phyloP scores from a whole-genome alignment of 2,888 invertebrate species.

The Spodoptera exigua region DNA sequence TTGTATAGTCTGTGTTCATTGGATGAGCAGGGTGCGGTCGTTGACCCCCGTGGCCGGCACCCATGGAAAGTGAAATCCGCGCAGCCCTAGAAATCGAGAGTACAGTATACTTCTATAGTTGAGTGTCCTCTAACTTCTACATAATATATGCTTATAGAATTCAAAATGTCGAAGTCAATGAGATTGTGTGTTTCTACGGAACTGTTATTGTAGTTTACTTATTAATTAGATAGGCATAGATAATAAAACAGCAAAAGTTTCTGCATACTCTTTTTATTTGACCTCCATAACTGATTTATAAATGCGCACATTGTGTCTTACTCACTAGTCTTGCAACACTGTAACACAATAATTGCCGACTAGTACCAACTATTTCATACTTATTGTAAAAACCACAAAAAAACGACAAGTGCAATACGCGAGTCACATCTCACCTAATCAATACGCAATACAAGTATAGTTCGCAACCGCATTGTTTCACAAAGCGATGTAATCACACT shows the following conservation, averaged over 20 bases:
- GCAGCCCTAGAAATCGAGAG: constrained; percentile 58
- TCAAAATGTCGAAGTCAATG: neutral
- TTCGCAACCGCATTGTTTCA: constrained; percentile 3
- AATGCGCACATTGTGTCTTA: too few relatives aligned
- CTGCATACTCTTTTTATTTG: too few relatives aligned
- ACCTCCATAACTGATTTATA: too few relatives aligned
- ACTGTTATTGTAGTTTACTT: neutral
- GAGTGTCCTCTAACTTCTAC: constrained; percentile 8
- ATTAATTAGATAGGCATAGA: neutral
- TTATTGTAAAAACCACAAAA: too few relatives aligned
- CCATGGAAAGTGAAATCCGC: constrained; percentile 58
- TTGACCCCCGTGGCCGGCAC: constrained; percentile 39
- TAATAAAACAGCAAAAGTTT: too few relatives aligned
- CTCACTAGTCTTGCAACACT: too few relatives aligned
- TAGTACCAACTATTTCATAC: too few relatives aligned
- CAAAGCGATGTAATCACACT: constrained; percentile 19
- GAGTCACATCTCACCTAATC: neutral
- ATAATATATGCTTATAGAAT: neutral
- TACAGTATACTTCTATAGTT: constrained; percentile 5
- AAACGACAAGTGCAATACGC: too few relatives aligned
- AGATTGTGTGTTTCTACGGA: too few relatives aligned
- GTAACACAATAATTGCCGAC: too few relatives aligned
- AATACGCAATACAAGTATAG: constrained; percentile 22
- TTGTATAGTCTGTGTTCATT: neutral
- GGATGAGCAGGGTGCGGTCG: constrained; percentile 50